Evolutionary conservation across 2,113 vertebrate genomes (phyloP).

Genomic region (Ptychochromis oligacanthus): DNA sequence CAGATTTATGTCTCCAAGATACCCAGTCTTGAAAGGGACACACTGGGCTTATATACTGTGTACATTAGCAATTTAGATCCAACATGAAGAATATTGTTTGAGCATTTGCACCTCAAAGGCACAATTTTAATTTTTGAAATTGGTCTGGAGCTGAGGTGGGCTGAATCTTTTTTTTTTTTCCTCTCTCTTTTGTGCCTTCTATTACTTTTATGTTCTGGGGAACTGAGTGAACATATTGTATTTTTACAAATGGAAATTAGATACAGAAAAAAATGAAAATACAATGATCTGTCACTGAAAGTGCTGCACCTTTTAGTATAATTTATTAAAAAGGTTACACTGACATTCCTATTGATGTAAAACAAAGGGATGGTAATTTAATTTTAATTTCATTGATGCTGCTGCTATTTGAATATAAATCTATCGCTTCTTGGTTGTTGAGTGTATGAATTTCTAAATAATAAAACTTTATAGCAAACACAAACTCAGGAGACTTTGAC

Average conservation of each 20-base stretch:
- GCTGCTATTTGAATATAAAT: constrained; percentile 63
- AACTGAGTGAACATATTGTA: constrained; percentile 23
- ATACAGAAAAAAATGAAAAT: constrained; percentile 31
- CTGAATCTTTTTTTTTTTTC: constrained; percentile 5
- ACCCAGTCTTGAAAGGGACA: constrained; percentile 73
- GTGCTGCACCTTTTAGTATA: constrained; percentile 52
- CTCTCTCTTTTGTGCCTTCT: constrained; percentile 39
- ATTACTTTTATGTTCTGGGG: constrained; percentile 54
- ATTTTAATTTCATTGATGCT: constrained; percentile 65
- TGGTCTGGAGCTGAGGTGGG: constrained; percentile 36
- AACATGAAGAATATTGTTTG: constrained; percentile 72
- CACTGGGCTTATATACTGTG: constrained; percentile 64
- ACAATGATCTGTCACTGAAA: constrained; percentile 34
- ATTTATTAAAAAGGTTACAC: constrained; percentile 70
- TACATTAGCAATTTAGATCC: constrained; percentile 83
- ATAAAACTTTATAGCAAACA: constrained; percentile 27
- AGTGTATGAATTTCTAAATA: constrained; percentile 35
- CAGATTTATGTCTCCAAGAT: constrained; percentile 75
- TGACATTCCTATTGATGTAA: constrained; percentile 71
- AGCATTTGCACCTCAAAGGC: constrained; percentile 82
- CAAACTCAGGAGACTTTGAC: constrained; percentile 9
- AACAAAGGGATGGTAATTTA: constrained; percentile 71
- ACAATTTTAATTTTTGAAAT: constrained; percentile 70
- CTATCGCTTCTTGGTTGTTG: constrained; percentile 33
- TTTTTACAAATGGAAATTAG: constrained; percentile 50